Base-by-base conservation (phyloP, 2,888 invertebrate species). In the Caprella mutica region DNA sequence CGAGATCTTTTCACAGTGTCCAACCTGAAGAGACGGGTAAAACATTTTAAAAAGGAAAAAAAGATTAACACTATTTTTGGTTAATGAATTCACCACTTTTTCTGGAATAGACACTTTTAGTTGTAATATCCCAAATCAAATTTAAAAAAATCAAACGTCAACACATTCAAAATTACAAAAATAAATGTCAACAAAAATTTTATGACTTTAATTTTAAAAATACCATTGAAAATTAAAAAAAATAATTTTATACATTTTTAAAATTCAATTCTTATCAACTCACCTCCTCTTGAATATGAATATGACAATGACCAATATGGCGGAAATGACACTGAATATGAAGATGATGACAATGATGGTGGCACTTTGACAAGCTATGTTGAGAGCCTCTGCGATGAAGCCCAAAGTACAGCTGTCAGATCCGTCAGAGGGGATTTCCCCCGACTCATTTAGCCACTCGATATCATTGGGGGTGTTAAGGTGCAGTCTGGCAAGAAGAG, bases 291-390 rank as follows among this genome's bases (percentile, higher is more conserved):
- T 83, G 68, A 84, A 78, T 65, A 83, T 74, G 43, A 81, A 72
- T 66, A 83, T 80, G 1, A 79, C 77, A n/a, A 78, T 70, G 12
- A 80, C 69, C 6, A 82, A 74, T 19, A 79, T 66, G 21, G 78
- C 61, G n/a, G 77, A 74, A n/a, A 81, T 74, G 0, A 78, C 66
- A 5, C 75, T 71, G 48, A 83, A 73, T 3, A 80, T 81, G 29
- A 82, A 72, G 8, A 84, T 71, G 66, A 83, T 82, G 8, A 79
- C 77, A 24, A 84, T 75, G 6, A 84, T 78, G 56, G 84, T 78
- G 1, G 86, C 85, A 30, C 79, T 78, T 68, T 84, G 83, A 73
- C 91, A 92, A 56, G 80, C 79, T 0, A 83, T 80, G 65, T 77
- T 77, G 29, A 91, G 75, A 6, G 80, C 70, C 44, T 78, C 78